Percentiles rank a stretch among this genome's conserved stretches.
These are phyloP conservation scores for Eurytoma californica DNA, from an alignment of 2,888 invertebrate genomes.

Conservation along the genomic window DNA sequence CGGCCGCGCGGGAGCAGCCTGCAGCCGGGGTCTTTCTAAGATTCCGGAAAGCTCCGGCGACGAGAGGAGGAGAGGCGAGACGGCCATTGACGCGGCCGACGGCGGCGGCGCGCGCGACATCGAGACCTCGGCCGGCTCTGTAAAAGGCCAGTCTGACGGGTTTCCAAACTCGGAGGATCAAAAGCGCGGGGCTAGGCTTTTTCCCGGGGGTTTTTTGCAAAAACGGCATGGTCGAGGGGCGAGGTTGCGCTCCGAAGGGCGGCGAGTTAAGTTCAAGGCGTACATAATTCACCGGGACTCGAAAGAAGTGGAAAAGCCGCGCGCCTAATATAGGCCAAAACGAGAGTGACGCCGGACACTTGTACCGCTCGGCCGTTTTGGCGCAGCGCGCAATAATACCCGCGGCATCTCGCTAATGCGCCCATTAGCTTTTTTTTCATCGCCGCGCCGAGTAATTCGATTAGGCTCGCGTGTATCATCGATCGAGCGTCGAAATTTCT, in stretches of 20 bases:
- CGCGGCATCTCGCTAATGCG: too few relatives aligned
- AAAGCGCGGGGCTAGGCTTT: constrained; percentile 38
- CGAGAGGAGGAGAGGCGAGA: constrained; percentile 62
- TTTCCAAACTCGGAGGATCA: constrained; percentile 71
- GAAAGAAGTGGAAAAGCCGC: neutral
- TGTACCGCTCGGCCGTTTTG: too few relatives aligned
- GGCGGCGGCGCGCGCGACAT: constrained; percentile 55
- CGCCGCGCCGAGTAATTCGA: too few relatives aligned
- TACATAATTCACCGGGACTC: neutral
- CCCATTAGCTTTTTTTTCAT: too few relatives aligned
- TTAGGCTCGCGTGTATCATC: too few relatives aligned
- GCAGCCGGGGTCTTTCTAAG: too few relatives aligned
- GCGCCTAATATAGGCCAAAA: constrained; percentile 16
- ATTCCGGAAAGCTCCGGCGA: neutral
- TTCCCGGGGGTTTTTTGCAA: constrained; percentile 1
- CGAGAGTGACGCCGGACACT: constrained; percentile 12
- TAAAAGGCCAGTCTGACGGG: constrained; percentile 66
- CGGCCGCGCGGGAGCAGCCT: too few relatives aligned
- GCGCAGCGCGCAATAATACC: too few relatives aligned
- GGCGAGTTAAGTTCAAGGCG: constrained; percentile 11
- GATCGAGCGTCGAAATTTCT: neutral
- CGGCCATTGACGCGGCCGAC: constrained; percentile 66
- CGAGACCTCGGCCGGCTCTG: constrained; percentile 54
- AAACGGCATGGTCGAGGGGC: neutral
- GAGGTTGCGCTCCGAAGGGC: constrained; percentile 10